A percentile compares a stretch with the other conserved stretches of the same genome.
These are phyloP conservation scores for Oryzias woworae DNA, from an alignment of 2,113 vertebrate genomes.

Conservation along the genomic window DNA sequence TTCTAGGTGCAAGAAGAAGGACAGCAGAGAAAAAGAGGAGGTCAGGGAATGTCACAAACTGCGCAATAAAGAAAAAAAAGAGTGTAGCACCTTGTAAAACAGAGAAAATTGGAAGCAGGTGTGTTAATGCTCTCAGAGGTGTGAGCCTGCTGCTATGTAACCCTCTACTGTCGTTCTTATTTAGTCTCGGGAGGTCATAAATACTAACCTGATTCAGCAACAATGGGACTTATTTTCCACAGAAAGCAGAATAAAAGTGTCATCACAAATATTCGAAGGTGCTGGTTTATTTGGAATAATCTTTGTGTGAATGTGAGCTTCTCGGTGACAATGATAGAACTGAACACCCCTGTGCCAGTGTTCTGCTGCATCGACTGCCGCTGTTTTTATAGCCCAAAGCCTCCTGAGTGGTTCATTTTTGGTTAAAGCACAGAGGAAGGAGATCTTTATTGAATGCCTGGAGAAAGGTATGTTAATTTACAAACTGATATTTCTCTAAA, in stretches of 20 bases:
- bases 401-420: slow-evolving; percentile 54
- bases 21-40: slow-evolving; percentile 29
- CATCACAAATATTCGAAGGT: neutral
- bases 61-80: slow-evolving; percentile 18
- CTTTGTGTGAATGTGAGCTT: slow-evolving; percentile 34
- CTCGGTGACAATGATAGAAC: slow-evolving; percentile 47
- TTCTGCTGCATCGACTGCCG: slow-evolving; percentile 46
- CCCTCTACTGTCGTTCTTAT: slow-evolving; percentile 10
- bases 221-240: neutral
- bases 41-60: slow-evolving; percentile 5
- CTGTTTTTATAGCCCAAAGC: slow-evolving; percentile 54
- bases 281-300: slow-evolving; percentile 15
- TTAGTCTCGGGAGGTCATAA: slow-evolving; percentile 15
- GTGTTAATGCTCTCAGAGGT: slow-evolving; percentile 45
- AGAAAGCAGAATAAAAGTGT: neutral
- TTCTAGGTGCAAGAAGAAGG: slow-evolving; percentile 36
- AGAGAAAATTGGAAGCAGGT: slow-evolving; percentile 74
- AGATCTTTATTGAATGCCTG: slow-evolving; percentile 55
- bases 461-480: slow-evolving; percentile 55
- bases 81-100: slow-evolving; percentile 63
- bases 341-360: slow-evolving; percentile 36
- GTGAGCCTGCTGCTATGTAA: slow-evolving; percentile 7
- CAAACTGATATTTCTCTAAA: slow-evolving; percentile 51
- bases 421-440: slow-evolving; percentile 48
- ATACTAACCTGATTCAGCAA: slow-evolving; percentile 12